These are phyloP conservation scores for Alethe diademata DNA, from an alignment of 2,113 vertebrate genomes.

Conservation along the genomic window DNA sequence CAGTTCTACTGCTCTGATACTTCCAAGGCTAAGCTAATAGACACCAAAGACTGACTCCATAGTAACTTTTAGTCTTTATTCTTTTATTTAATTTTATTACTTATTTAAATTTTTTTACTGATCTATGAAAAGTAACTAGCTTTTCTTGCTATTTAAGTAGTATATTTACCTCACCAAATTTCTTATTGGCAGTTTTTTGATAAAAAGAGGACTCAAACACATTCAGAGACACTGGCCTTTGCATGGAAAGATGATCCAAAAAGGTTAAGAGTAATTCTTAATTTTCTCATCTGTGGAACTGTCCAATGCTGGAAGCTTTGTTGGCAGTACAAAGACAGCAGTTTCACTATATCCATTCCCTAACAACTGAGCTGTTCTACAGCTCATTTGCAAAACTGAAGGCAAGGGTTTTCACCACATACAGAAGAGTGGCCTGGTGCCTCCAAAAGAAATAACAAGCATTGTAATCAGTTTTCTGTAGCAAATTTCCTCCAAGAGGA, in stretches of 20 bases:
- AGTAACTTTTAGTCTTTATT: neutral
- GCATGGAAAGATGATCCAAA: neutral
- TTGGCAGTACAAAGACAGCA: neutral
- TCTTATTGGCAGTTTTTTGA: neutral
- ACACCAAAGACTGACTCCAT: neutral
- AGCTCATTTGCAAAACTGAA: neutral
- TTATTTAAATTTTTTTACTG: neutral
- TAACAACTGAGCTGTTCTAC: neutral
- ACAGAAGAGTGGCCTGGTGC: neutral
- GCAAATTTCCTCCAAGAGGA: neutral
- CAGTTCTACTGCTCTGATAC: neutral
- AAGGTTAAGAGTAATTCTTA: neutral
- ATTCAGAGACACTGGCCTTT: neutral
- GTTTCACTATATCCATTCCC: neutral
- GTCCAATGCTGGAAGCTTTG: neutral
- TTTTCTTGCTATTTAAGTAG: neutral
- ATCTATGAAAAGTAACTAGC: neutral
- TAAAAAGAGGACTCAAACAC: neutral
- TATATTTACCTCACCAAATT: neutral
- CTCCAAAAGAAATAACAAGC: neutral
- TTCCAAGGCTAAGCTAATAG: neutral
- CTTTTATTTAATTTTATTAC: neutral
- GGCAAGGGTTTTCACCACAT: neutral
- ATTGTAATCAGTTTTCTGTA: neutral
- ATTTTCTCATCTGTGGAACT: neutral